A percentile compares a stretch with the other conserved stretches of the same genome.
phyloP scores from a whole-genome alignment of 2,797 vertebrate species.

The Peromyscus aztecus region DNA sequence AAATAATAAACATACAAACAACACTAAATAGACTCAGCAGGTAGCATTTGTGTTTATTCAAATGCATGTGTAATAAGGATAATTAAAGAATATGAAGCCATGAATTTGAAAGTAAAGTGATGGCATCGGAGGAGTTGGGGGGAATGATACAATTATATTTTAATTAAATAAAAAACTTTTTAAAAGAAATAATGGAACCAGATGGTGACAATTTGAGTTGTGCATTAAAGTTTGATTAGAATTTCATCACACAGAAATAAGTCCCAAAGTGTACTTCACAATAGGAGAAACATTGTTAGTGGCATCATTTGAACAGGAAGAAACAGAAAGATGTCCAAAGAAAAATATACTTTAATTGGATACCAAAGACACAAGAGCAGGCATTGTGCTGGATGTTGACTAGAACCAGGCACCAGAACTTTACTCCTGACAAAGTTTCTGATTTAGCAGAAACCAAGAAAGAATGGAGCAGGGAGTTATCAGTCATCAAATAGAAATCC shows the following conservation, averaged over 20 bases:
- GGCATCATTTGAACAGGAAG: not conserved
- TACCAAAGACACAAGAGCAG: not conserved
- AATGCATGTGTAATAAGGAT: not conserved
- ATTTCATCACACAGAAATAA: slow-evolving; percentile 14
- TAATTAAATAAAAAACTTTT: not conserved
- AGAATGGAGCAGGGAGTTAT: not conserved
- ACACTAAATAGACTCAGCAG: not conserved
- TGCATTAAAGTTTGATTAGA: not conserved
- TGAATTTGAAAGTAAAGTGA: not conserved
- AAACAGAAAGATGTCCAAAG: not conserved
- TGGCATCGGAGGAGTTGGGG: not conserved
- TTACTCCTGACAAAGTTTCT: not conserved
- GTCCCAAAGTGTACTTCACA: not conserved
- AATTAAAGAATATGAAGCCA: not conserved
- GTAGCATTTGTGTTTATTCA: not conserved
- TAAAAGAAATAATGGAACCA: not conserved
- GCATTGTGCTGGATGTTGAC: not conserved
- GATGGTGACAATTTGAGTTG: not conserved
- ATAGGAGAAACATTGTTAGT: not conserved
- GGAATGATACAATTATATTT: not conserved
- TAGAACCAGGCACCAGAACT: not conserved
- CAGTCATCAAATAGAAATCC: not conserved
- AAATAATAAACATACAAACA: not conserved
- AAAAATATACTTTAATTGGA: not conserved
- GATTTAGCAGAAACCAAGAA: not conserved